Evolutionary conservation across 2,888 invertebrate genomes (phyloP).

Genomic region (Polietes domitor): DNA sequence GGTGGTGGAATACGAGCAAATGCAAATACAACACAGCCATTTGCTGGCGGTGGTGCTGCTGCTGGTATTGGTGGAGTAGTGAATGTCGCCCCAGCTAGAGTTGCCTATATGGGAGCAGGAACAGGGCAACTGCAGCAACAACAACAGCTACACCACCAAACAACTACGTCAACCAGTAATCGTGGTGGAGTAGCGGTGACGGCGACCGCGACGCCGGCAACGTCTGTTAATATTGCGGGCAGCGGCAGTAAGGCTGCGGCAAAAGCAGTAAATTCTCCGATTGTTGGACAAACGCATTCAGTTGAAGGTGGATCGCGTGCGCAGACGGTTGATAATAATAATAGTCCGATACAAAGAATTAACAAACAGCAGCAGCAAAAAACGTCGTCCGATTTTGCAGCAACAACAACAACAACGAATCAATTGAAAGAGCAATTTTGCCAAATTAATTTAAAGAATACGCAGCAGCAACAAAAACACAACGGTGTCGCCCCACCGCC

Average conservation of each 20-base stretch:
- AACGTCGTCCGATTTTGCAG: constrained; percentile 64
- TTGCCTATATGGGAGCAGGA: constrained; percentile 59
- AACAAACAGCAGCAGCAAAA: constrained; percentile 59
- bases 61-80: too few relatives aligned
- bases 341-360: constrained; percentile 50
- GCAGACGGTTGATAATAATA: constrained; percentile 72
- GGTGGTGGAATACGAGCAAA: constrained; percentile 59
- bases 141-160: constrained; percentile 27
- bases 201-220: not conserved
- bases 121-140: constrained; percentile 39
- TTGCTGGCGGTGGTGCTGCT: constrained; percentile 8
- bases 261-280: constrained; percentile 71
- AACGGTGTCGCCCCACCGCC: constrained; percentile 53
- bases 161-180: constrained; percentile 50
- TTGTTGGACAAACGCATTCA: constrained; percentile 74
- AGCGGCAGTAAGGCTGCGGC: constrained; percentile 39
- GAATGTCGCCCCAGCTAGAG: constrained; percentile 16
- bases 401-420: constrained; percentile 69
- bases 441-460: constrained; percentile 61
- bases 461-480: constrained; percentile 60
- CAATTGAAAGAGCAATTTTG: constrained; percentile 69
- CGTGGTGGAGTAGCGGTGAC: constrained; percentile 54
- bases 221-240: not conserved
- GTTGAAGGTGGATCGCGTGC: constrained; percentile 80
- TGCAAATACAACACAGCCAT: constrained; percentile 58